A percentile compares a stretch with the other conserved stretches of the same genome.
Conservation (phyloP, 2,888 invertebrate genomes). For the Crematogaster levior region DNA sequence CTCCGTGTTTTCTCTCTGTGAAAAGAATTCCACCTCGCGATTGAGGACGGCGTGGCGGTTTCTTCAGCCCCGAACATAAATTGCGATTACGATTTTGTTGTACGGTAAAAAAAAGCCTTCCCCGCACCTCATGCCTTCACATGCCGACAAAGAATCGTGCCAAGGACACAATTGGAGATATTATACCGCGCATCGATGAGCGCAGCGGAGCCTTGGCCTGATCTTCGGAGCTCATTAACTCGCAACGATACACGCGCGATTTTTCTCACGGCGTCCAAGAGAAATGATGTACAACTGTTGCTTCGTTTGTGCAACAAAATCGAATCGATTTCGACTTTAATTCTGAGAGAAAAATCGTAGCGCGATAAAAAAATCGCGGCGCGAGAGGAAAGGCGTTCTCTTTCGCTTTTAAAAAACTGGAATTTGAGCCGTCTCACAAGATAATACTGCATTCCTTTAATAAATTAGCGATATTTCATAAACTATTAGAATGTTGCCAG, state of each 20-base stretch:
- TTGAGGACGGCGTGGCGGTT: neutral
- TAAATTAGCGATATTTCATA: neutral
- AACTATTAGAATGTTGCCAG: neutral
- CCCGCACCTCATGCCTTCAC: neutral
- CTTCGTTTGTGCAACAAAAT: neutral
- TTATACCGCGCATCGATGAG: slow-evolving; percentile 9
- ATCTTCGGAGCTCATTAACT: slow-evolving; percentile 41
- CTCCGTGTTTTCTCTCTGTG: neutral
- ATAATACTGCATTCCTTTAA: neutral
- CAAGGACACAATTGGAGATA: slow-evolving; percentile 56
- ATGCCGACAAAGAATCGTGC: slow-evolving; percentile 38
- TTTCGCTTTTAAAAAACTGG: neutral
- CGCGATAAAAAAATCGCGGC: neutral
- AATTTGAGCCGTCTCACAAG: neutral
- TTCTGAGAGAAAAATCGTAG: neutral
- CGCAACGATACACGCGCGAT: slow-evolving; percentile 19
- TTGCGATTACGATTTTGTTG: slow-evolving; percentile 12
- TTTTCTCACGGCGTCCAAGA: slow-evolving; percentile 8
- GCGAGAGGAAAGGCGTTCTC: neutral
- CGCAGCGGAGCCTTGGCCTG: slow-evolving; percentile 56
- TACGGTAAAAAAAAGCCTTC: neutral
- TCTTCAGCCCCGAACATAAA: neutral
- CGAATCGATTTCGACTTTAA: neutral
- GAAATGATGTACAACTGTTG: neutral
- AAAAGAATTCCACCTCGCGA: neutral